Evolutionary conservation across 2,797 vertebrate species (phyloP), one percentile per base, ranked within the genome.

Genomic region (Champsocephalus esox): DNA sequence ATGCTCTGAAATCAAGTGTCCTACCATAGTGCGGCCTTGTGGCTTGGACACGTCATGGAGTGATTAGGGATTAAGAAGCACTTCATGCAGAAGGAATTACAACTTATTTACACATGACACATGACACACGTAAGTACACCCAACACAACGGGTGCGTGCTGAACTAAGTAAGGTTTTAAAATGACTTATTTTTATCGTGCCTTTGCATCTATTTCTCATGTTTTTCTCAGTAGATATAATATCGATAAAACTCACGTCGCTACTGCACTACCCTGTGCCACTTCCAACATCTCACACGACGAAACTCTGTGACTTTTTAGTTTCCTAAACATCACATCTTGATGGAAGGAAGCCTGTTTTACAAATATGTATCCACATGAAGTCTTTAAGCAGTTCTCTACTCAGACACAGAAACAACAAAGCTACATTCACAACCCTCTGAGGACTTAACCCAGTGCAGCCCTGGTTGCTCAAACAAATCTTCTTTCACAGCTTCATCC

Each of bases 401-500:
- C 51, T 58, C 28, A 43, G 21, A 2, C 70, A 24, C 14, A 8
- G 0, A 3, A 56, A 46, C 19, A 55, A 45, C 68, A 87, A 45
- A 78, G 63, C 63, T 41, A 9, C 71, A 52, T 67, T 86, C 69
- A 75, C 61, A 61, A 1, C 43, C 51, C n/a, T 61, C 61, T 3
- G 4, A 50, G 9, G 28, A 19, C 66, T 77, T 48, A 69, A 0
- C 58, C 58, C 63, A 0, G 16, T 63, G 74, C 24, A 78, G 63
- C 64, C 14, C 12, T 0, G 3, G 19, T 59, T 77, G 46, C 74
- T 75, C 62, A 38, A 68, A 62, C 78, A 81, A 85, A 88, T 74
- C 75, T 80, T 41, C 74, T 81, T 72, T 68, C 46, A 56, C 66
- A 58, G 76, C 66, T 74, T 72, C 61, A 1, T 28, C 41, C 58